A percentile compares a stretch with the other conserved stretches of the same genome.
phyloP scores from a whole-genome alignment of 2,113 vertebrate genomes.

The Tor tambroides region DNA sequence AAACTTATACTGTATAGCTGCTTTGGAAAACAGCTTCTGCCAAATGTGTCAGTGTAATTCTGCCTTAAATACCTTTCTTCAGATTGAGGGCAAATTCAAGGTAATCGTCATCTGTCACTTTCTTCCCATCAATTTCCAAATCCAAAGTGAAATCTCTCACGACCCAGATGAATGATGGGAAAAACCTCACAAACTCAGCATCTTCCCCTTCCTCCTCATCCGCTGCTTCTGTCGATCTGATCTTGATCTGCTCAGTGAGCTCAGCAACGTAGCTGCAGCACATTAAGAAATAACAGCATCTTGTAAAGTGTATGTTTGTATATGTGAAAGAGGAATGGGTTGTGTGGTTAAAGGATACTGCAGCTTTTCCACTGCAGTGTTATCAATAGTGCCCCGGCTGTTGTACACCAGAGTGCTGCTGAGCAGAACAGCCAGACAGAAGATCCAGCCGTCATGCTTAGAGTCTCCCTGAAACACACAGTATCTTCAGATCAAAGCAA shows the following conservation, averaged over 20 bases:
- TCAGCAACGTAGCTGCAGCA: slow-evolving; percentile 70
- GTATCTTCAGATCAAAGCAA: not conserved
- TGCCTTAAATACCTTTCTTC: slow-evolving; percentile 48
- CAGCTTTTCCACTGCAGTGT: slow-evolving; percentile 40
- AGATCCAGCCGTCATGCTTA: slow-evolving; percentile 71
- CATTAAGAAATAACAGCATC: slow-evolving; percentile 29
- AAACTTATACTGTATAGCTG: not conserved
- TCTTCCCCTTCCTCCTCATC: slow-evolving; percentile 43
- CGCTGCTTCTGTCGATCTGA: slow-evolving; percentile 57
- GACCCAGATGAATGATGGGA: slow-evolving; percentile 76
- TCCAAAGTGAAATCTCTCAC: slow-evolving; percentile 74
- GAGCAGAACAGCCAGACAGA: slow-evolving; percentile 63
- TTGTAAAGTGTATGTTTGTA: not conserved
- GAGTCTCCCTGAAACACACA: slow-evolving; percentile 57
- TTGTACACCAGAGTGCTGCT: slow-evolving; percentile 69
- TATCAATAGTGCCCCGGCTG: slow-evolving; percentile 62
- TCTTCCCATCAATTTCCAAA: slow-evolving; percentile 39
- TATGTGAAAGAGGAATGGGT: not conserved
- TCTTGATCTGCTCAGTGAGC: slow-evolving; percentile 70
- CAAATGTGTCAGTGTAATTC: not conserved
- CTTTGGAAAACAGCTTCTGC: not conserved
- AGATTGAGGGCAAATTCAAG: slow-evolving; percentile 62
- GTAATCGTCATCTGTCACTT: slow-evolving; percentile 57
- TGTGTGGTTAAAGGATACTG: slow-evolving; percentile 8
- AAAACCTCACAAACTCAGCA: slow-evolving; percentile 67